Evolutionary conservation across 2,797 vertebrate species (phyloP).

Genomic region (Peromyscus nudipes): DNA sequence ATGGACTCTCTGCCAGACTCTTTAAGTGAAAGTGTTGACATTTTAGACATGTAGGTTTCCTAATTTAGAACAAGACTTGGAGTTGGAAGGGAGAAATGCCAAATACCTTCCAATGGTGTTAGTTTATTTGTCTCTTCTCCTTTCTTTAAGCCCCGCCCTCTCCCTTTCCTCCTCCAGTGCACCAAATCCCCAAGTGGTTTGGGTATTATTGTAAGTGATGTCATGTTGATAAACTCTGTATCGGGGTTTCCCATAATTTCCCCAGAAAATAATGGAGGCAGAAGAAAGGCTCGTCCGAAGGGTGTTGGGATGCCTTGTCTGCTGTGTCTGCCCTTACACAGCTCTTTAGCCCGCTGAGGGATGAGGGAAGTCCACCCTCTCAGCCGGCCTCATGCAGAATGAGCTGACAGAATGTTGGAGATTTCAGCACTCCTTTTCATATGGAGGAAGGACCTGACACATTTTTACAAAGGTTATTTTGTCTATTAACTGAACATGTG

Average conservation of each 20-base stretch:
- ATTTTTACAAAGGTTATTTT: constrained; percentile 20
- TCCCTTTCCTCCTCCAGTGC: not conserved
- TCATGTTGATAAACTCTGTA: not conserved
- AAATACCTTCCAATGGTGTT: not conserved
- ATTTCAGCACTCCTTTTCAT: not conserved
- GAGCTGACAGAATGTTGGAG: not conserved
- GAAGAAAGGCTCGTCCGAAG: not conserved
- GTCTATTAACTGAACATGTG: not conserved
- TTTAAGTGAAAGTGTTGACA: constrained; percentile 55
- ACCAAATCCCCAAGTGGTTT: not conserved
- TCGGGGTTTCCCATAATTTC: not conserved
- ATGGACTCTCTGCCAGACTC: not conserved
- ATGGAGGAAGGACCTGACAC: not conserved
- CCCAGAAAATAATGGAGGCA: not conserved
- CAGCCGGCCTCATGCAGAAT: not conserved
- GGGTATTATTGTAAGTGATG: not conserved
- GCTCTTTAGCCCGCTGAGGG: not conserved
- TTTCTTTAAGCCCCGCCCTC: constrained; percentile 6
- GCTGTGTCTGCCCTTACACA: not conserved
- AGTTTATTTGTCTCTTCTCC: not conserved
- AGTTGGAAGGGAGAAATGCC: not conserved
- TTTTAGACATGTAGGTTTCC: constrained; percentile 49
- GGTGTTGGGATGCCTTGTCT: not conserved
- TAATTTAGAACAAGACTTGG: constrained; percentile 53
- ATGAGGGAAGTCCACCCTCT: not conserved